Percentiles rank a stretch among this genome's conserved stretches.
Evolutionary conservation across 1,140 invertebrate species (phyloP).

Genomic region (Musca vetustissima): DNA sequence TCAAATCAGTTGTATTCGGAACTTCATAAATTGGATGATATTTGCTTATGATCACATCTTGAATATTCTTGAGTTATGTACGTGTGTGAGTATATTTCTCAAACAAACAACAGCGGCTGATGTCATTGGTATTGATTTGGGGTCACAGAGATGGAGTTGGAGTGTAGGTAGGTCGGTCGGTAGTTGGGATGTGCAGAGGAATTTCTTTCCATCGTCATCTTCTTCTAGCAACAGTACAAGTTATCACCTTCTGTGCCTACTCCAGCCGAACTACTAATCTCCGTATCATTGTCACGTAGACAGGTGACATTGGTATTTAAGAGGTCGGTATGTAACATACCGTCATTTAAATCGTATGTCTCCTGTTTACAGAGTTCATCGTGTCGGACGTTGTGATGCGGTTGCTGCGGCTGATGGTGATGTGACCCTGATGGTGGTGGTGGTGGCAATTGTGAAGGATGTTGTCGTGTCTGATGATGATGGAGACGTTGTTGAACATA

Average conservation of each 20-base stretch:
- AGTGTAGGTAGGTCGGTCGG: no score
- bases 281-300: constrained; percentile 16
- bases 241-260: constrained; percentile 10
- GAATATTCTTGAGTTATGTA: background rate
- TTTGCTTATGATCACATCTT: constrained; percentile 17
- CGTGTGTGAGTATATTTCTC: background rate
- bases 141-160: background rate
- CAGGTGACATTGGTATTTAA: constrained; percentile 2
- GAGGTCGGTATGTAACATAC: constrained; percentile 3
- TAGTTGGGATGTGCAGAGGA: no score
- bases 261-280: constrained; percentile 14
- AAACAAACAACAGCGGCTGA: constrained; percentile 22
- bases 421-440: no score
- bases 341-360: background rate
- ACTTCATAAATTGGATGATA: constrained; percentile 22
- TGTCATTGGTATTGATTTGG: constrained; percentile 5
- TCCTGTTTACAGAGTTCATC: constrained; percentile 12
- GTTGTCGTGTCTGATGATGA: constrained; percentile 35
- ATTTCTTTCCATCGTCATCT: no score
- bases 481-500: constrained; percentile 13
- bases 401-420: constrained; percentile 6
- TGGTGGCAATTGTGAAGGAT: constrained; percentile 10
- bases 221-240: constrained; percentile 25
- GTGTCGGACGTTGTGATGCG: background rate
- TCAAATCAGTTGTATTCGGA: constrained; percentile 54